Percentiles rank a stretch among this genome's conserved stretches.
Evolutionary conservation across 2,113 vertebrate genomes (phyloP).

Genomic region (Lathamus discolor): DNA sequence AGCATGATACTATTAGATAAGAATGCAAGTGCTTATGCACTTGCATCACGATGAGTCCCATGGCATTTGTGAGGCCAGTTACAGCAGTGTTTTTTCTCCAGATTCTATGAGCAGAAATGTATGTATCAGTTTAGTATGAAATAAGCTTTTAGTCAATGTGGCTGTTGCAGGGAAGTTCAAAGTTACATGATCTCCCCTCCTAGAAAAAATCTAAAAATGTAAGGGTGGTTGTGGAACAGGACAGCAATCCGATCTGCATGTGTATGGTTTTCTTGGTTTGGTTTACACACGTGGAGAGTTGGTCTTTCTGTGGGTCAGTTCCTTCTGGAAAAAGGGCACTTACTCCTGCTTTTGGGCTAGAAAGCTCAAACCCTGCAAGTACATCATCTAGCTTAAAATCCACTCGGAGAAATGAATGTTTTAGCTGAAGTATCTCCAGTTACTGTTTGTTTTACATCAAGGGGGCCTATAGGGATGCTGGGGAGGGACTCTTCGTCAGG

Average conservation of each 20-base stretch:
- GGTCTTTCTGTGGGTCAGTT: not conserved
- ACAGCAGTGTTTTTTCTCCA: not conserved
- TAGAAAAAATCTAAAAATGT: not conserved
- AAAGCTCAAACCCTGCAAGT: not conserved
- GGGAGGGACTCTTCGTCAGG: no score
- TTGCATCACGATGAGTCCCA: not conserved
- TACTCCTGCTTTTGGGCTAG: not conserved
- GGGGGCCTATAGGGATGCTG: no score
- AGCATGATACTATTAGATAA: not conserved
- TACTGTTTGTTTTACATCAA: not conserved
- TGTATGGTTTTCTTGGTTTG: not conserved
- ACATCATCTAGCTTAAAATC: not conserved
- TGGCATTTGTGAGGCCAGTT: not conserved
- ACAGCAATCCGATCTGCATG: not conserved
- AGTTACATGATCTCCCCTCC: rapidly evolving
- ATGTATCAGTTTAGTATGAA: not conserved
- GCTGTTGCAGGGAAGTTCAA: not conserved
- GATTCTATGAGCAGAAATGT: not conserved
- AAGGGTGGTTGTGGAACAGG: not conserved
- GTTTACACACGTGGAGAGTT: not conserved
- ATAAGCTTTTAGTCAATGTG: not conserved
- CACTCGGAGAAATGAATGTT: not conserved
- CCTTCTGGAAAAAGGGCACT: not conserved
- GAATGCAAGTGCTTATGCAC: not conserved
- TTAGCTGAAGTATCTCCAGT: not conserved